Base-by-base conservation (phyloP, 2,888 invertebrate species). In the Erynnis tages region DNA sequence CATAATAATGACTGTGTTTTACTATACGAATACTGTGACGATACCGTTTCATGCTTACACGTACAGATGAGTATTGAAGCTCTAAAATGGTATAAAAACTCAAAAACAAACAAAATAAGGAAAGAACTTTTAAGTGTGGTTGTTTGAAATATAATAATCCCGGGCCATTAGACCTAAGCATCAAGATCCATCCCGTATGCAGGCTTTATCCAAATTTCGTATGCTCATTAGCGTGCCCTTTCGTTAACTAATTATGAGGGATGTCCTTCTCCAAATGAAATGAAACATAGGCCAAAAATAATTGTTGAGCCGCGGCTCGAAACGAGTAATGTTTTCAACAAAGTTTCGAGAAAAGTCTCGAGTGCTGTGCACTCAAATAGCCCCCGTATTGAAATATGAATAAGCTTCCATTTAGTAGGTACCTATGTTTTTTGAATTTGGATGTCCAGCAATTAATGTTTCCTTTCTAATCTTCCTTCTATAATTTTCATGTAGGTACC, bases 161-260 rank as follows among this genome's bases (percentile, higher is more conserved):
- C n/a, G 17, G 35, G 8, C 8, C 30, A 13, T 44, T 14, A 30
- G 4, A n/a, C 16, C 10, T 25, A 43, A 43, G n/a, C 29, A 7
- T 43, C 10, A 30, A 23, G 21, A 45, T 5, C 17, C 37, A 25
- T 17, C 43, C 38, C 45, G 34, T 37, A 49, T 44, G 54, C 52
- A 38, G 40, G 50, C 47, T 37, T 40, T 2, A 1, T 27, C n/a
- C 29, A 35, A 49, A 58, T 32, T 44, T 11, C 19, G 14, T 55
- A 53, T 56, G 54, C 67, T 66, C 59, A 66, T 70, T 69, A 72
- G 47, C 13, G 47, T 25, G 54, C 41, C 61, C 61, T 63, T 47
- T 62, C 58, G 57, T 66, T 63, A 67, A 69, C 65, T 67, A 72
- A 73, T 74, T 71, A 73, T 64, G 58, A 67, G 59, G 69, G 72